A percentile compares a stretch with the other conserved stretches of the same genome.
These are phyloP conservation scores for Alexandromys fortis DNA, from an alignment of 2,113 vertebrate species.

Conservation along the genomic window DNA sequence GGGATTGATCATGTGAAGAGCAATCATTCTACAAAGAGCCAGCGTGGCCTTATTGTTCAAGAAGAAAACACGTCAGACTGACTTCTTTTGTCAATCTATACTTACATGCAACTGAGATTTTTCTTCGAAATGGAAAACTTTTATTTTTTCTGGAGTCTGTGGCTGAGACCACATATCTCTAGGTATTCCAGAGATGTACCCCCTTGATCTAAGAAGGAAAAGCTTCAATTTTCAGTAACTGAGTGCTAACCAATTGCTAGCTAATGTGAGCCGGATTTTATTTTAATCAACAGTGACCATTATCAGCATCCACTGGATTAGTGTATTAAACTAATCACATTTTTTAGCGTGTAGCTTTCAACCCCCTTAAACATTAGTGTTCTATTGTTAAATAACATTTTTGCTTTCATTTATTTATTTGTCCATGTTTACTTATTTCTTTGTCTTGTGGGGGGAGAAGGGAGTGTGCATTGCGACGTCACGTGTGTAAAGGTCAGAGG, in stretches of 20 bases:
- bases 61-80: background rate
- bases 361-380: background rate
- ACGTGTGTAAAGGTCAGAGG: background rate
- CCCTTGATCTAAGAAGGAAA: background rate
- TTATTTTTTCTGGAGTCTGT: conserved; percentile 19
- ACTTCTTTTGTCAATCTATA: background rate
- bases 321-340: background rate
- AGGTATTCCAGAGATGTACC: background rate
- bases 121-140: conserved; percentile 23
- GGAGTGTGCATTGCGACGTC: background rate
- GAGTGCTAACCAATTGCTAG: background rate
- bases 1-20: background rate
- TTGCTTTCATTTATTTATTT: background rate
- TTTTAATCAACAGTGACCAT: background rate
- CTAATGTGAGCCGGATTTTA: background rate
- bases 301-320: background rate
- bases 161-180: background rate
- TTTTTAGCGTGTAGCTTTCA: background rate
- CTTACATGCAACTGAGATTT: background rate
- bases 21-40: conserved; percentile 30
- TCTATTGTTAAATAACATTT: conserved; percentile 1
- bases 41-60: conserved; percentile 35
- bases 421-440: background rate
- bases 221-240: background rate
- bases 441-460: background rate